Evolutionary conservation across 2,888 invertebrate genomes (phyloP).

Genomic region (Beris morrisii): DNA sequence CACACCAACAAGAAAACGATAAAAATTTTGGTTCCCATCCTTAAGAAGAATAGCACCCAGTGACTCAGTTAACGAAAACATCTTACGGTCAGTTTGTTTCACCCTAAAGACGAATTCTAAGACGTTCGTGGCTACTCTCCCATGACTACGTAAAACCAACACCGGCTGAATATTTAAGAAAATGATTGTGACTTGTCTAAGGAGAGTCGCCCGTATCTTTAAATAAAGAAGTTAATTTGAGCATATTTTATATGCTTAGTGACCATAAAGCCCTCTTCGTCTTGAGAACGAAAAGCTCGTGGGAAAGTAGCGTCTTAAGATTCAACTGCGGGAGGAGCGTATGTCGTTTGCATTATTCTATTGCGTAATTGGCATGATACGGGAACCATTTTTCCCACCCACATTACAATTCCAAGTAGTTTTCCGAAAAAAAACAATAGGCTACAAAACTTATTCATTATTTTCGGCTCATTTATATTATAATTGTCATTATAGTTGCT

Average conservation of each 20-base stretch:
- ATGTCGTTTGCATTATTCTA: not conserved
- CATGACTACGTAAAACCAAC: slow-evolving; percentile 32
- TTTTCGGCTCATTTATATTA: too few species aligned
- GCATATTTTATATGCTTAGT: slow-evolving; percentile 27
- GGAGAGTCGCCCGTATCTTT: not conserved
- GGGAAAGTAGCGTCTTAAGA: slow-evolving; percentile 10
- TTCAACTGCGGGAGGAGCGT: not conserved
- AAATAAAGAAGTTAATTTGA: slow-evolving; percentile 16
- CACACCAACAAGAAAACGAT: slow-evolving; percentile 1
- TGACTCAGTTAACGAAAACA: slow-evolving; percentile 7
- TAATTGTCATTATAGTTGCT: too few species aligned
- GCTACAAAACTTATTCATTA: too few species aligned
- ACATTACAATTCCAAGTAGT: not conserved
- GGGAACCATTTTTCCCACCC: not conserved
- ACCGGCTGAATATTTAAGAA: slow-evolving; percentile 1
- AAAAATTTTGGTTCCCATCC: slow-evolving; percentile 24
- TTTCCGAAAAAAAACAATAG: too few species aligned
- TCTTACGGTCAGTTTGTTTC: slow-evolving; percentile 19
- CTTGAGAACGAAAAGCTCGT: slow-evolving; percentile 8
- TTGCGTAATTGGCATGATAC: slow-evolving; percentile 1
- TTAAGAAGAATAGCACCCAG: slow-evolving; percentile 1
- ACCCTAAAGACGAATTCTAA: slow-evolving; percentile 22
- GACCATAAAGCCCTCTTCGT: slow-evolving; percentile 23
- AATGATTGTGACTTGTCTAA: not conserved
- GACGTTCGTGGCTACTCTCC: slow-evolving; percentile 34